phyloP scores from a whole-genome alignment of 1,140 invertebrate species.

The Anastrepha ludens region DNA sequence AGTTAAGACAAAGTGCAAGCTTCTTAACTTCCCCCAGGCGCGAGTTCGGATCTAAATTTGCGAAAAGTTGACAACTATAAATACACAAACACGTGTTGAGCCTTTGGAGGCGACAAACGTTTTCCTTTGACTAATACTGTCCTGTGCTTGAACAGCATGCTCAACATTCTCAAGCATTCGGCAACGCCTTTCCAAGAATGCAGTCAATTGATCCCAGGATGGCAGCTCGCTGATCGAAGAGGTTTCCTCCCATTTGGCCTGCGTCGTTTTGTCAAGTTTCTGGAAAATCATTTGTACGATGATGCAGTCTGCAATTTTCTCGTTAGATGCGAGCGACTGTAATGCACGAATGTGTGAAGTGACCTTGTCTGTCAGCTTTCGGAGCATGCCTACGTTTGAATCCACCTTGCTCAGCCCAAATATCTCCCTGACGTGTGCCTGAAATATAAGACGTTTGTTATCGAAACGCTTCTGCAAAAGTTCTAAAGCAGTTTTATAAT shows the following conservation, averaged over 20 bases:
- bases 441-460: slow-evolving; percentile 19
- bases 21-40: background rate
- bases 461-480: background rate
- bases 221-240: background rate
- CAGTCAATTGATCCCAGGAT: background rate
- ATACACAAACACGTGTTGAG: background rate
- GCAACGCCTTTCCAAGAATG: background rate
- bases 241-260: slow-evolving; percentile 5
- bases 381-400: background rate
- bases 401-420: slow-evolving; percentile 7
- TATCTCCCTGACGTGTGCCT: background rate
- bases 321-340: background rate
- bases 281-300: background rate
- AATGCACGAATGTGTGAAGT: background rate
- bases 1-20: background rate
- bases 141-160: background rate
- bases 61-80: background rate
- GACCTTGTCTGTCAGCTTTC: slow-evolving; percentile 1
- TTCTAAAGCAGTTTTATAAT: background rate
- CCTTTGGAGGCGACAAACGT: background rate
- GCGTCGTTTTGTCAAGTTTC: background rate
- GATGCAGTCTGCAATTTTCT: slow-evolving; percentile 2
- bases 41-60: background rate
- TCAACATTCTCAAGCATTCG: background rate
- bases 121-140: background rate